Percentiles rank a stretch among this genome's conserved stretches.
Evolutionary conservation across 30 jellyfish, hydroid and myxozoan genomes (phyloP).

Genomic region (Rhopilema esculentum): DNA sequence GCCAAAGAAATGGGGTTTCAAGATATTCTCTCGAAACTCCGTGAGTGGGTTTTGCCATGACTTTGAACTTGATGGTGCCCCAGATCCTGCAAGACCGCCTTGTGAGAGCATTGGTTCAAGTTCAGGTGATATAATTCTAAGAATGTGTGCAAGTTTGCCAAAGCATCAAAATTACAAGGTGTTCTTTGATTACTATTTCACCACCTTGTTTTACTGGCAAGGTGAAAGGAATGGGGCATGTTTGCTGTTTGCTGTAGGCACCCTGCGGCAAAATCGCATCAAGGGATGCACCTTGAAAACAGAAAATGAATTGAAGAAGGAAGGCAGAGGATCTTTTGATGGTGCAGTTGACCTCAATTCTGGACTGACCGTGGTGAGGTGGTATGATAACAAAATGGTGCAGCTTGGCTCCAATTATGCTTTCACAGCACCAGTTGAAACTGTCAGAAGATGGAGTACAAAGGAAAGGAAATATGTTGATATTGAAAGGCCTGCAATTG

Average conservation of each 20-base stretch:
- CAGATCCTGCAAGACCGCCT: slow-evolving; percentile 24
- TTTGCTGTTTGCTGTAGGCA: slow-evolving; percentile 61
- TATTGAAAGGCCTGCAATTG: slow-evolving; percentile 61
- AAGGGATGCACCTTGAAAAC: slow-evolving; percentile 55
- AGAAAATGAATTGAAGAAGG: slow-evolving; percentile 59
- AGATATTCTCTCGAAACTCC: slow-evolving; percentile 32
- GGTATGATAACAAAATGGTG: slow-evolving; percentile 45
- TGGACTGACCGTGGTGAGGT: slow-evolving; percentile 49
- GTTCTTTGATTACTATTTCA: slow-evolving; percentile 62
- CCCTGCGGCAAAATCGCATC: slow-evolving; percentile 59
- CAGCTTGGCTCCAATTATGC: slow-evolving; percentile 53
- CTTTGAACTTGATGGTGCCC: slow-evolving; percentile 64
- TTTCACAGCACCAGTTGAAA: slow-evolving; percentile 33
- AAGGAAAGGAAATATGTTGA: slow-evolving; percentile 43
- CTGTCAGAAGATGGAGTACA: slow-evolving; percentile 36
- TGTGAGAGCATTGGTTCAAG: slow-evolving; percentile 44
- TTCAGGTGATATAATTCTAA: slow-evolving; percentile 48
- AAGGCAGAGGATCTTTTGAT: slow-evolving; percentile 57
- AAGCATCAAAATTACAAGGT: slow-evolving; percentile 56
- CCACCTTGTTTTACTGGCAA: slow-evolving; percentile 31
- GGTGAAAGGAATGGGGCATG: slow-evolving; percentile 65
- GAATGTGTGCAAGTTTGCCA: slow-evolving; percentile 47
- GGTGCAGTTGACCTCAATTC: slow-evolving; percentile 69
- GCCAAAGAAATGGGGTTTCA: slow-evolving; percentile 58
- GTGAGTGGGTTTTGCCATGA: slow-evolving; percentile 43